Evolutionary conservation across 2,113 vertebrate species (phyloP), one percentile per base, ranked within the genome.

Genomic region (Gnathonemus longibarbis): DNA sequence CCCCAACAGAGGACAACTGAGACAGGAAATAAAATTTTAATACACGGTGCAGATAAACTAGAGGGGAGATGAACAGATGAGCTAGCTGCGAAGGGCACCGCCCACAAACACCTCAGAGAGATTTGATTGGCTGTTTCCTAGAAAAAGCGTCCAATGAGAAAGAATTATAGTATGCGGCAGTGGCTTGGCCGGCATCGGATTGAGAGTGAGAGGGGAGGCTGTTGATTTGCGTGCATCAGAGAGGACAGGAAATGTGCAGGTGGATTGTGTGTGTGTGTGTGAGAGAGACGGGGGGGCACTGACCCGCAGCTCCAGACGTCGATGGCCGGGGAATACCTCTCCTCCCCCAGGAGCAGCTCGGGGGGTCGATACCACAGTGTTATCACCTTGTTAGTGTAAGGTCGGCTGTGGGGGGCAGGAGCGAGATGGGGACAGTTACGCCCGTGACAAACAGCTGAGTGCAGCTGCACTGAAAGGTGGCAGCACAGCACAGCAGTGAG

Each of bases 261-360:
- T 58, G 56, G 53, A 39, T 39, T 5, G 70, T 39, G 39, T 53
- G 1, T 6, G 74, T 19, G 39, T 19, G 35, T 13, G 31, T 46
- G 35, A 1, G 70, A 0, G 11, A 45, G 39, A 39, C 11, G 5
- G n/a, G 3, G 49, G 91, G 35, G 53, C 2, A 93, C 97, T 97
- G 94, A 99, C 98, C 98, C 98, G 93, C 98, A 99, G 93, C 98
- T 99, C 98, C 98, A 99, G 11, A 99, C 98, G 35, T 99, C 98
- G 49, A 99, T 99, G 92, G 98, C 98, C 11, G 98, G 98, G n/a
- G 97, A 97, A 90, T 99, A 99, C 84, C 98, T 96, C 91, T 99
- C 98, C 92, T 99, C 98, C 27, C 98, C 98, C 90, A 99, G 95
- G 91, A 99, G 96, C 92, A 99, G 95, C 62, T 99, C 98, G 1